Evolutionary conservation across 2,888 invertebrate species (phyloP).

Genomic region (Clanis bilineata): DNA sequence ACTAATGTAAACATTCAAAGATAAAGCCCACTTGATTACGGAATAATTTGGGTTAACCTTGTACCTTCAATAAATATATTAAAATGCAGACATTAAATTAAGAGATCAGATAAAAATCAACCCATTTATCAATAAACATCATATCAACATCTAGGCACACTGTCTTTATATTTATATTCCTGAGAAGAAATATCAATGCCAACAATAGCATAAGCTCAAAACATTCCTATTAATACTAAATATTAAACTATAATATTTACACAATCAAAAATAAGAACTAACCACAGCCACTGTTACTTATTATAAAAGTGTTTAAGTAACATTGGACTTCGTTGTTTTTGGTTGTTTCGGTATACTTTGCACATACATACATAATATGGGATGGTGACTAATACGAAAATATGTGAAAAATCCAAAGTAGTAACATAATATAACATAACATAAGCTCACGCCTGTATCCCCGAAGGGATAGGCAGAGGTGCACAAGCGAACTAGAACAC

Average conservation of each 20-base stretch:
- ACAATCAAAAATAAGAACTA: constrained; percentile 26
- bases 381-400: too few species aligned
- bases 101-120: constrained; percentile 19
- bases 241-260: constrained; percentile 20
- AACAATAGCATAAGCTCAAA: constrained; percentile 7
- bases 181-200: neutral
- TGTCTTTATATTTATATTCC: neutral
- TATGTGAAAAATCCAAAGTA: too few species aligned
- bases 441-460: too few species aligned
- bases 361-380: neutral
- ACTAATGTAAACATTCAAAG: neutral
- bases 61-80: constrained; percentile 36
- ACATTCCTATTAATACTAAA: constrained; percentile 4
- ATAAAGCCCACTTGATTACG: constrained; percentile 23
- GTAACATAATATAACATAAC: neutral
- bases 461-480: too few species aligned
- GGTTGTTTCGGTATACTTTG: neutral
- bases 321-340: constrained; percentile 39
- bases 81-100: constrained; percentile 41
- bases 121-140: constrained; percentile 4
- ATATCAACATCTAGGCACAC: neutral
- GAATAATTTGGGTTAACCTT: constrained; percentile 37
- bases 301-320: constrained; percentile 42
- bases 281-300: constrained; percentile 54
- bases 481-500: too few species aligned